Evolutionary conservation across 2,797 vertebrate genomes (phyloP).

Genomic region (Amphiprion clarkii): DNA sequence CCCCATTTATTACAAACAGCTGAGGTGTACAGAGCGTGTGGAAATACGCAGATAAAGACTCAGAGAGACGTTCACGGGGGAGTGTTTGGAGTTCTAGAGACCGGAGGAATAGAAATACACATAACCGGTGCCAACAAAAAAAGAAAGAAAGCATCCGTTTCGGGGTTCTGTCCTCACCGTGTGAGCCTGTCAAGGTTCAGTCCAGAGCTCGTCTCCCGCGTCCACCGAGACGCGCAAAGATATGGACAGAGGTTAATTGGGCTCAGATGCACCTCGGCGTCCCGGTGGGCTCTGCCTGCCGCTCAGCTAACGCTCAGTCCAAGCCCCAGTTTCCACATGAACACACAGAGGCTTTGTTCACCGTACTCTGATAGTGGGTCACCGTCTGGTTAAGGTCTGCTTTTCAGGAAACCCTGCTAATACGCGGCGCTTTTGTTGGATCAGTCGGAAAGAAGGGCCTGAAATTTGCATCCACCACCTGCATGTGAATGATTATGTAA

Average conservation of each 20-base stretch:
- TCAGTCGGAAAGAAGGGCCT: neutral
- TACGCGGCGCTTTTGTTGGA: neutral
- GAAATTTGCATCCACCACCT: no score
- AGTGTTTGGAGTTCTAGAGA: conserved; percentile 8
- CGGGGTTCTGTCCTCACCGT: conserved; percentile 18
- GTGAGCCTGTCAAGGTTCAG: conserved; percentile 40
- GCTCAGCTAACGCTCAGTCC: conserved; percentile 34
- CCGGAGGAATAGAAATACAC: conserved; percentile 5
- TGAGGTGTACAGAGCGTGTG: conserved; percentile 22
- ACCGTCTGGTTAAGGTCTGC: conserved; percentile 6
- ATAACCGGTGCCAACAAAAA: neutral
- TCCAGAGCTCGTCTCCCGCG: conserved; percentile 22
- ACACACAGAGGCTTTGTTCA: conserved; percentile 26
- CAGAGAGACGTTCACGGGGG: neutral
- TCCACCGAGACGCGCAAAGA: conserved; percentile 42
- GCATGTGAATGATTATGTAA: no score
- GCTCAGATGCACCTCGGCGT: conserved; percentile 48
- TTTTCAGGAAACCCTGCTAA: neutral
- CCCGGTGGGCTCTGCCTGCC: conserved; percentile 33
- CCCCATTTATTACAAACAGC: conserved; percentile 48
- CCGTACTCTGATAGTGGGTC: conserved; percentile 20
- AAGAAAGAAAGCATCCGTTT: conserved; percentile 7
- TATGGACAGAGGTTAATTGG: conserved; percentile 71
- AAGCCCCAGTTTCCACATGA: conserved; percentile 45
- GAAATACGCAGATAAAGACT: conserved; percentile 28